Conservation (phyloP, 2,797 vertebrate genomes). For the Miichthys miiuy region DNA sequence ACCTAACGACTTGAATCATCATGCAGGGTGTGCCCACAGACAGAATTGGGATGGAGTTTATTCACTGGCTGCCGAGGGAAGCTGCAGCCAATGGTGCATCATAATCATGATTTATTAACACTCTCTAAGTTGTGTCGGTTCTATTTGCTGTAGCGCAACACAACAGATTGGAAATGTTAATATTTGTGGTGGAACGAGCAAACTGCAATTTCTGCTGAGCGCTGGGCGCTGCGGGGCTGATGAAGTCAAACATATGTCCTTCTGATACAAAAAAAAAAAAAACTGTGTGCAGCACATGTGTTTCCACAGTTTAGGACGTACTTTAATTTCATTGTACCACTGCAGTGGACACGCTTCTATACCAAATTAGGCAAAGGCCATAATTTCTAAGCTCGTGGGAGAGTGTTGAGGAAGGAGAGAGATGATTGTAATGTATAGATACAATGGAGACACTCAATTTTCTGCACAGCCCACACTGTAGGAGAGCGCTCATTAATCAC, state of each 20-base stretch:
- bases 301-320: constrained; percentile 22
- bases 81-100: constrained; percentile 75
- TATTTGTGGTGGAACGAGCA: constrained; percentile 77
- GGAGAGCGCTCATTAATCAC: constrained; percentile 78
- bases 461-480: constrained; percentile 52
- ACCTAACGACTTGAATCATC: constrained; percentile 74
- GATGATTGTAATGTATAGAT: constrained; percentile 70
- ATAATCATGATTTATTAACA: constrained; percentile 88
- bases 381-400: constrained; percentile 62
- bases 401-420: constrained; percentile 30
- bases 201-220: constrained; percentile 57
- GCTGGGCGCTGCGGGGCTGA: constrained; percentile 52
- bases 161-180: constrained; percentile 86
- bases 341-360: neutral
- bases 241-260: constrained; percentile 79
- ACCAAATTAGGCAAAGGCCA: constrained; percentile 58
- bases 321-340: constrained; percentile 17
- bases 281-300: neutral
- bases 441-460: constrained; percentile 73
- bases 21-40: constrained; percentile 73
- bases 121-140: constrained; percentile 76
- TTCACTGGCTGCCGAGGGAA: constrained; percentile 68
- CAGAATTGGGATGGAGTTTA: constrained; percentile 68
- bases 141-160: constrained; percentile 77
- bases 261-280: constrained; percentile 45